A percentile compares a stretch with the other conserved stretches of the same genome.
phyloP scores from a whole-genome alignment of 2,888 invertebrate species.

The Rhamnusium bicolor region DNA sequence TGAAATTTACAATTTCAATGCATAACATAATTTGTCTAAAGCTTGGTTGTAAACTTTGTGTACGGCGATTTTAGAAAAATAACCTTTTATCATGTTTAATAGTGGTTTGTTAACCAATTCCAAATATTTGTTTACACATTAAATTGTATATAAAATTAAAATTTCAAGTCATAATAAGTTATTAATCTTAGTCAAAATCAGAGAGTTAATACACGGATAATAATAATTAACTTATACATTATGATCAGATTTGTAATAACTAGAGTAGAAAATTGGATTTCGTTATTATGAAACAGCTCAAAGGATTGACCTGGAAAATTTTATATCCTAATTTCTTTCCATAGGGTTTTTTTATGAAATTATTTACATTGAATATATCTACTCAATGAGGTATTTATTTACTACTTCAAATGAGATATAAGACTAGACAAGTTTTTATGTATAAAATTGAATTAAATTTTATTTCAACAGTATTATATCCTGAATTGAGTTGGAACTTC shows the following conservation, averaged over 20 bases:
- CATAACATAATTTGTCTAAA: too few species aligned
- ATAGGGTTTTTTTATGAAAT: too few species aligned
- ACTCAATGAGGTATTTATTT: too few species aligned
- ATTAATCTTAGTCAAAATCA: conserved; percentile 10
- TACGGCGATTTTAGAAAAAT: too few species aligned
- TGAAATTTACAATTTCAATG: too few species aligned
- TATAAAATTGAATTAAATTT: too few species aligned
- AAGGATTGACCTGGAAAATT: background rate
- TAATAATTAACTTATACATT: background rate
- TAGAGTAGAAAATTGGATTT: background rate
- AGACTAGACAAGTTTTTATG: too few species aligned
- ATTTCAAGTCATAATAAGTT: background rate
- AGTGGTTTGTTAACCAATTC: background rate
- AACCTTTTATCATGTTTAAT: background rate
- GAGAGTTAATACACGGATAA: background rate
- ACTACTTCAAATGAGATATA: too few species aligned
- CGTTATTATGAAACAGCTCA: background rate
- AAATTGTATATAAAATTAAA: background rate
- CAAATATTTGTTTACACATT: background rate
- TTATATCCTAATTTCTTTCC: background rate
- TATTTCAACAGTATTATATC: too few species aligned
- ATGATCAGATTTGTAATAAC: background rate
- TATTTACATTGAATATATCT: too few species aligned
- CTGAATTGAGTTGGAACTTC: too few species aligned
- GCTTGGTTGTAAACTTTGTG: too few species aligned